A percentile compares a stretch with the other conserved stretches of the same genome.
Evolutionary conservation across 2,888 invertebrate species (phyloP).

Genomic region (Tachina lurida): DNA sequence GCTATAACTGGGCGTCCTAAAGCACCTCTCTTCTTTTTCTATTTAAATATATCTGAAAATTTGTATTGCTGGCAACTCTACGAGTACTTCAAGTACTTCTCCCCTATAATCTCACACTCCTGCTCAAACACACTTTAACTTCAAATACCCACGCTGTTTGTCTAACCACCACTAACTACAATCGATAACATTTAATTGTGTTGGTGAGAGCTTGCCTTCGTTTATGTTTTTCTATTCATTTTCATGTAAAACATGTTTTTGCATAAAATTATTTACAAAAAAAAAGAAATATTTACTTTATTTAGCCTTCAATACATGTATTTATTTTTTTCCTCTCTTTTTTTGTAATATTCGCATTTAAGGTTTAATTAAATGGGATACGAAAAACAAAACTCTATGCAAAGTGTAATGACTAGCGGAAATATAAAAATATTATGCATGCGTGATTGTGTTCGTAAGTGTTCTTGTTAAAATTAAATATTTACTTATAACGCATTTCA

Average conservation of each 20-base stretch:
- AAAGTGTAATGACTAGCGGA: constrained; percentile 26
- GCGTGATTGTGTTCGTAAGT: neutral
- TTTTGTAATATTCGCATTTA: neutral
- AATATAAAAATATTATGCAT: constrained; percentile 1
- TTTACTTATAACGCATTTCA: constrained; percentile 3
- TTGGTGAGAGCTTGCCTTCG: constrained; percentile 21
- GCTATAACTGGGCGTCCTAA: no score
- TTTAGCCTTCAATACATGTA: constrained; percentile 18
- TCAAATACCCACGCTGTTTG: neutral
- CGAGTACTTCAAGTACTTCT: neutral
- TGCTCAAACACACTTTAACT: neutral
- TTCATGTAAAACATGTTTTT: constrained; percentile 56
- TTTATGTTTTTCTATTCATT: constrained; percentile 14
- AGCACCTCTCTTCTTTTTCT: no score
- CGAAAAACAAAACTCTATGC: neutral
- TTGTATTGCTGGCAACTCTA: no score
- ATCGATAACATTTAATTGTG: constrained; percentile 51
- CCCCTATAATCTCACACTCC: neutral
- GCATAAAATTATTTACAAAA: constrained; percentile 60
- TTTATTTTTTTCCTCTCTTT: neutral
- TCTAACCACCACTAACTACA: neutral
- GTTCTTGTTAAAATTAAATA: neutral
- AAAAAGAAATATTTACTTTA: constrained; percentile 7
- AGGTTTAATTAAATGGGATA: constrained; percentile 60
- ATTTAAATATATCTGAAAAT: no score